Conservation (phyloP, 2,888 invertebrate species). For the Thymelicus acteon region DNA sequence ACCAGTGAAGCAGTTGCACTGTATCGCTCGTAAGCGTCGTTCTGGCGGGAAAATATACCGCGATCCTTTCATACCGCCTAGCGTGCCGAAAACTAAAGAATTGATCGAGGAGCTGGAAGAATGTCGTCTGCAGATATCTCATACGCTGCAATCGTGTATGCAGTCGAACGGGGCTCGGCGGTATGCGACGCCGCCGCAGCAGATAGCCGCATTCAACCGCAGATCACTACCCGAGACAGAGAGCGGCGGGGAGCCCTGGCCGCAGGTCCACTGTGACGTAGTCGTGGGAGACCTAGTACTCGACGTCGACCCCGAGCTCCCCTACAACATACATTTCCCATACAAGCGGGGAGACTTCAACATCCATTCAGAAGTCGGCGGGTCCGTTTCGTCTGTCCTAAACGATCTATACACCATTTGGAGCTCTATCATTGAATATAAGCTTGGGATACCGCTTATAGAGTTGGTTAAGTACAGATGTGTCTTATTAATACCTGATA, state of each 20-base stretch:
- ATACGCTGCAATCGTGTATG: slow-evolving; percentile 93
- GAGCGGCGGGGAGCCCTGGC: slow-evolving; percentile 85
- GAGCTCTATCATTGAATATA: slow-evolving; percentile 91
- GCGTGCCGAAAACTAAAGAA: slow-evolving; percentile 87
- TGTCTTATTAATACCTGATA: slow-evolving; percentile 94
- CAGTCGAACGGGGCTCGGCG: slow-evolving; percentile 92
- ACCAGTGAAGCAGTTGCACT: slow-evolving; percentile 94
- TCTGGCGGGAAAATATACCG: slow-evolving; percentile 83
- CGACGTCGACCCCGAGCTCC: slow-evolving; percentile 87
- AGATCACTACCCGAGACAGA: slow-evolving; percentile 89
- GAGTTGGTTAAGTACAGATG: slow-evolving; percentile 92
- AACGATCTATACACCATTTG: slow-evolving; percentile 95
- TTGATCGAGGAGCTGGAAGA: slow-evolving; percentile 92
- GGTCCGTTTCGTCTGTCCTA: slow-evolving; percentile 92
- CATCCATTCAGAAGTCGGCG: slow-evolving; percentile 92
- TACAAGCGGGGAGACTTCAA: slow-evolving; percentile 95
- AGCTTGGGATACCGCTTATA: slow-evolving; percentile 89
- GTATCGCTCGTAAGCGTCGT: slow-evolving; percentile 89
- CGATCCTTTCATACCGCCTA: slow-evolving; percentile 87
- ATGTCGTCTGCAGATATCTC: slow-evolving; percentile 92
- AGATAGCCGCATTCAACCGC: slow-evolving; percentile 94
- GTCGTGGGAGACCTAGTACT: slow-evolving; percentile 92
- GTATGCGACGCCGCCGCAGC: slow-evolving; percentile 95
- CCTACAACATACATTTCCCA: slow-evolving; percentile 96
- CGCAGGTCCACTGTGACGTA: slow-evolving; percentile 86